Conservation (phyloP, 2,888 invertebrate species). For the Thymelicus acteon region DNA sequence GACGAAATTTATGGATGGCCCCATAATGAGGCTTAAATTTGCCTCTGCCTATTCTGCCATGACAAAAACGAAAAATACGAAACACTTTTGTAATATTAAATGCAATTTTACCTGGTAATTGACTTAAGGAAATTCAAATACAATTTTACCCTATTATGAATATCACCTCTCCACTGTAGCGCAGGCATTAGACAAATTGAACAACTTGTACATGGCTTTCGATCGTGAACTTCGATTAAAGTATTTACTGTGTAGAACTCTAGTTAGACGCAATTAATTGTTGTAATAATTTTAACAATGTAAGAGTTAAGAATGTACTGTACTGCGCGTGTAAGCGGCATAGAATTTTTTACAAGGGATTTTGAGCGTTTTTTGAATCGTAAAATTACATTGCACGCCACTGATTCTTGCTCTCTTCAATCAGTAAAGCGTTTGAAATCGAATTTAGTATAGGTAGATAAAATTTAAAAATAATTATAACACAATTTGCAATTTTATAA, state of each 20-base stretch:
- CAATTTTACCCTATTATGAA: not conserved
- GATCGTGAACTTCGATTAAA: constrained; percentile 26
- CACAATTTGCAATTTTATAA: constrained; percentile 12
- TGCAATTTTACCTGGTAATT: too few species aligned
- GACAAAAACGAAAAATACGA: too few species aligned
- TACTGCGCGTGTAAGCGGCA: constrained; percentile 36
- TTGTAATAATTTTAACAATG: constrained; percentile 31
- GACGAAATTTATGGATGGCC: too few species aligned
- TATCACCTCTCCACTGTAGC: constrained; percentile 15
- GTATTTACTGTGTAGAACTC: constrained; percentile 31
- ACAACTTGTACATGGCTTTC: constrained; percentile 24
- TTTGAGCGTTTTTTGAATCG: constrained; percentile 1
- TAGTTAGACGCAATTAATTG: constrained; percentile 35
- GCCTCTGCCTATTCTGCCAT: too few species aligned
- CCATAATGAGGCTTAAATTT: too few species aligned
- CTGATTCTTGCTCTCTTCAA: constrained; percentile 4
- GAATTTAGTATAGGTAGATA: constrained; percentile 26
- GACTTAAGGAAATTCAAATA: too few species aligned
- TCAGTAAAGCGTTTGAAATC: constrained; percentile 10
- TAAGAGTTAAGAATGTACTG: constrained; percentile 27
- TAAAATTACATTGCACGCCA: not conserved
- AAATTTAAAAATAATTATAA: constrained; percentile 16
- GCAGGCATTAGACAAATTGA: constrained; percentile 24
- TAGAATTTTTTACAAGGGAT: constrained; percentile 16
- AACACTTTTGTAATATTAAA: too few species aligned